Evolutionary conservation across 2,797 vertebrate species (phyloP).

Genomic region (Todus mexicanus): DNA sequence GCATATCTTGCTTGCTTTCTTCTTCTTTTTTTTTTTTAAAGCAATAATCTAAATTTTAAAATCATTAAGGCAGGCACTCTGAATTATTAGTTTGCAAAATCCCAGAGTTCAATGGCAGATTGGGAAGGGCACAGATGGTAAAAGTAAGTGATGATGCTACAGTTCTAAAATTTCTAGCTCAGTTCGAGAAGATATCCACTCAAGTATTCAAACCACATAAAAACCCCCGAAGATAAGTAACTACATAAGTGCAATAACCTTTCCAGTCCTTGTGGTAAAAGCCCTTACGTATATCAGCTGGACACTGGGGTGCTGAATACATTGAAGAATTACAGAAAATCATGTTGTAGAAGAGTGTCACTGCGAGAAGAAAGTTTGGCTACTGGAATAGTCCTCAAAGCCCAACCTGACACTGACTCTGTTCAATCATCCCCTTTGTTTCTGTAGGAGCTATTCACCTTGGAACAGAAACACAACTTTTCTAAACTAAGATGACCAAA

Average conservation of each 20-base stretch:
- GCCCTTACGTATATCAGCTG: neutral
- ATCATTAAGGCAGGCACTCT: neutral
- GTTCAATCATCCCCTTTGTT: neutral
- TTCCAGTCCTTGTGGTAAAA: neutral
- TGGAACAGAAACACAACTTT: neutral
- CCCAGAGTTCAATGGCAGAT: neutral
- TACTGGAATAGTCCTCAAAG: neutral
- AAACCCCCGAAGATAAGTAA: neutral
- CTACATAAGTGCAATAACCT: neutral
- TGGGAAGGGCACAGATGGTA: neutral
- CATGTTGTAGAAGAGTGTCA: neutral
- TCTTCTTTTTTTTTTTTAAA: neutral
- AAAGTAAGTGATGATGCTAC: neutral
- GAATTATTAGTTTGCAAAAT: conserved; percentile 4
- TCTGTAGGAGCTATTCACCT: neutral
- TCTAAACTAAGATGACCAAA: neutral
- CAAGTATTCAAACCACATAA: neutral
- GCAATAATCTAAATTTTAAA: conserved; percentile 16
- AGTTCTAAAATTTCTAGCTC: neutral
- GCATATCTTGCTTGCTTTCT: no score
- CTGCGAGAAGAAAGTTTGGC: neutral
- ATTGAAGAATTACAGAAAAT: neutral
- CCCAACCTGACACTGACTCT: neutral
- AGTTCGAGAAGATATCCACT: neutral
- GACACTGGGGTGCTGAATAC: neutral